Base-by-base conservation (phyloP, 2,888 invertebrate genomes). In the Selenia dentaria region DNA sequence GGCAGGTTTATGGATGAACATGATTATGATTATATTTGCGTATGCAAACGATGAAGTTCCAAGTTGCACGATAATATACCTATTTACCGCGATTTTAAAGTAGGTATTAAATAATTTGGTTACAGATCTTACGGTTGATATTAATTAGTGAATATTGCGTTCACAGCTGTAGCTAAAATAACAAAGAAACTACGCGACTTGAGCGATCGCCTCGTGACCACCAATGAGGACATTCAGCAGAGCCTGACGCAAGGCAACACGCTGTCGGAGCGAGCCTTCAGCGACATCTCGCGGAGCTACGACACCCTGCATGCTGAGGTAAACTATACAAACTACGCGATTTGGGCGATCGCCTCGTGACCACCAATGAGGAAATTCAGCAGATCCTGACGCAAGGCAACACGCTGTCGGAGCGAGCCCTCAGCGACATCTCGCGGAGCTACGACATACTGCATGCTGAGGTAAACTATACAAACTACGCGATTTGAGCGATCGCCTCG, bases 341-440 rank as follows among this genome's bases (percentile, higher is more conserved):
- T 46, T 72, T 91, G 78, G 73, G 83, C 31, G 83, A 86, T 16
- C 81, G 89, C 0, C 83, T 92, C 53, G 83, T 86, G 31, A 80
- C 91, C 16, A 86, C 93, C 8, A 92, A 92, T 42, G 87, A 91
- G 46, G 93, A 94, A 46, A 85, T 94, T 5, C 90, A 93, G 32
- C 90, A 89, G 32, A 92, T 92, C 27, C 77, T 95, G 8, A 92
- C 92, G 24, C 92, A 92, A 53, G 89, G 92, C 64, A 83, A 92
- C 63, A 79, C 85, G 0, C 70, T 92, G 79, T 83, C 92, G 1
- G 93, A 92, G 59, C 91, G 81, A 45, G 92, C 92, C 47, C 93
- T 91, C 65, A 74, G 76, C 31, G 91, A 92, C 60, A 87, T 93
- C 54, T 85, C 91, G 26, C 79, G 86, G 34, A 92, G 90, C 58